Evolutionary conservation across 2,888 invertebrate genomes (phyloP), one percentile per base, ranked within the genome.

Genomic region (Amiota mariae): DNA sequence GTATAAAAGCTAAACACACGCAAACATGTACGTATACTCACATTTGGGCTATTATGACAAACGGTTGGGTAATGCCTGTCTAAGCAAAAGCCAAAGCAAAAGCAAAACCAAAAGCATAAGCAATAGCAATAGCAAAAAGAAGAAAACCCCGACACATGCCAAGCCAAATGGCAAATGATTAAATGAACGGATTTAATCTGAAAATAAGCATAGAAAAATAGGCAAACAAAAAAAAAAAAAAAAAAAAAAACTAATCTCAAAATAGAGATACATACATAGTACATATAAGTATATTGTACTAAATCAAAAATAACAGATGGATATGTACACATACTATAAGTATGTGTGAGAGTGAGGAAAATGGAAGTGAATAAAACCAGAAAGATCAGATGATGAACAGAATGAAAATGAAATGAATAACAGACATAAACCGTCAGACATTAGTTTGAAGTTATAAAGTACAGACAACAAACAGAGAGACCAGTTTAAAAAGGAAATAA

Each of bases 121-220:
- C n/a, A n/a, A n/a, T n/a, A n/a, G n/a, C 63, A 13, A 63, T 18
- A 46, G 13, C 63, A 63, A 36, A 46, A 36, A 6, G 36, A 36
- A 36, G 36, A 36, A 2, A 36, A 36, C 36, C 36, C 46, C 63
- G n/a, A 46, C 63, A 63, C 63, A 63, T 63, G 63, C 63, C 63
- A 63, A 63, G 63, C 46, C 24, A 59, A 63, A 63, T 63, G 63
- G 63, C 24, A 63, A 63, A 63, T 63, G 63, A 63, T 63, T 63
- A 63, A 63, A 63, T 63, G 63, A 63, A 63, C 63, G 63, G 63
- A 63, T 63, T 63, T 63, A 63, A 63, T 63, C 63, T 63, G 63
- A 36, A 63, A 36, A 24, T 46, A 46, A 63, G 63, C 46, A 46
- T 18, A 63, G 63, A 12, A 18, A 63, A 63, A 63, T 63, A 18